phyloP scores from a whole-genome alignment of 2,888 invertebrate genomes.

The Dendrolimus houi region DNA sequence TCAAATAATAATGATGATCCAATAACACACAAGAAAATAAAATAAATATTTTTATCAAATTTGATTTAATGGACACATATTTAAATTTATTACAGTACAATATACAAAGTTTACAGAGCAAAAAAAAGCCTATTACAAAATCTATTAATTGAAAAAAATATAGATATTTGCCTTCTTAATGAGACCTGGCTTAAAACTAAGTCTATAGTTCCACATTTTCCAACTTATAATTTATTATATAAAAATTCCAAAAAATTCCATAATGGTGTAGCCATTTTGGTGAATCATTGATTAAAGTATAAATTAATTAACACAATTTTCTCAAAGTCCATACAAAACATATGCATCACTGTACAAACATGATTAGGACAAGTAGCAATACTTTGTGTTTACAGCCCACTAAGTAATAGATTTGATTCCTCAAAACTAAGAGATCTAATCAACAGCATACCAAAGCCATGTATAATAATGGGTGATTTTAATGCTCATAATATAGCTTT shows the following conservation, averaged over 20 bases:
- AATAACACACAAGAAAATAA: not conserved
- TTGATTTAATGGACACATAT: not conserved
- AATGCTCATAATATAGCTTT: conserved; percentile 6
- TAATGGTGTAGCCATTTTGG: not conserved
- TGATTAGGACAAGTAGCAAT: not conserved
- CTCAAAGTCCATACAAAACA: not conserved
- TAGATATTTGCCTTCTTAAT: conserved; percentile 1
- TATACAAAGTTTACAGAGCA: conserved; percentile 3
- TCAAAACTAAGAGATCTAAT: not conserved
- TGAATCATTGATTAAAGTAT: not conserved
- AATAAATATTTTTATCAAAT: not conserved
- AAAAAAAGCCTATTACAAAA: conserved; percentile 3
- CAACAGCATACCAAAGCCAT: conserved; percentile 1
- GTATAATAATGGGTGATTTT: conserved; percentile 3
- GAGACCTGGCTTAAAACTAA: not conserved
- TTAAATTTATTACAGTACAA: conserved; percentile 2
- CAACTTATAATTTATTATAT: not conserved
- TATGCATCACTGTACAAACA: not conserved
- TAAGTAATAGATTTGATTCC: not conserved
- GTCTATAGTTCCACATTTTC: not conserved
- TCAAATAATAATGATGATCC: not conserved
- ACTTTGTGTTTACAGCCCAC: conserved; percentile 1
- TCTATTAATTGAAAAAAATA: not conserved
- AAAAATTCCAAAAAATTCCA: not conserved
- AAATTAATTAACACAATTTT: not conserved